Base-by-base conservation (phyloP, 2,113 vertebrate species). In the Atractosteus spatula region DNA sequence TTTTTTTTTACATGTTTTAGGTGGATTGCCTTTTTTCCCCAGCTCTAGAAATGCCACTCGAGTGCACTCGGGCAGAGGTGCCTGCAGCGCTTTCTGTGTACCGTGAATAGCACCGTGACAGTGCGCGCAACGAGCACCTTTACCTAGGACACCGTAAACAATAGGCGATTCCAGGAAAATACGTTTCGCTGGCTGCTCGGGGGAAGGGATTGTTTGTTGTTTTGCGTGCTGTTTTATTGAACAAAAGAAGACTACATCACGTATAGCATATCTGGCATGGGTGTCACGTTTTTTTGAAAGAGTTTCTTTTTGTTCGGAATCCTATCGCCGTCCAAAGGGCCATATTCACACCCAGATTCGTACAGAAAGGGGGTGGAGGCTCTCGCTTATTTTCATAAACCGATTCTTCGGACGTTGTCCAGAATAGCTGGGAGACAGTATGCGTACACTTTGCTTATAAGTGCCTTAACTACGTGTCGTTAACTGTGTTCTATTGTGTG, bases 101-200 rank as follows among this genome's bases (percentile, higher is more conserved):
- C 29, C 29, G 29, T 29, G 57, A 59, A 59, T 59, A 2, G 57
- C 11, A n/a, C 14, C 57, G n/a, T 59, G 57, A 14, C 57, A 59
- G 14, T 59, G 14, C 57, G n/a, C 57, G 14, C 57, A 4, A 16
- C 10, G 13, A 59, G 57, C 57, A 59, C 57, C 57, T 59, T 59
- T 59, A 59, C 57, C 57, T 59, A 13, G 14, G 11, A 11, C 57
- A 14, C 57, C 10, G n/a, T 59, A 2, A 13, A 16, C 12, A 11
- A 59, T 13, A n/a, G 14, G 11, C 12, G 57, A 29, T 29, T 29
- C 13, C 12, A 13, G n/a, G 13, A 13, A 13, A 4, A 59, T 13
- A 59, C 14, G n/a, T 3, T 3, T 57, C 11, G 59, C 77, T 77
- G 72, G 76, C 61, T 8, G 67, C 66, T 65, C 59, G 55, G 29